Conservation (phyloP, 1,140 invertebrate species). For the Oreohelix idahoensis region DNA sequence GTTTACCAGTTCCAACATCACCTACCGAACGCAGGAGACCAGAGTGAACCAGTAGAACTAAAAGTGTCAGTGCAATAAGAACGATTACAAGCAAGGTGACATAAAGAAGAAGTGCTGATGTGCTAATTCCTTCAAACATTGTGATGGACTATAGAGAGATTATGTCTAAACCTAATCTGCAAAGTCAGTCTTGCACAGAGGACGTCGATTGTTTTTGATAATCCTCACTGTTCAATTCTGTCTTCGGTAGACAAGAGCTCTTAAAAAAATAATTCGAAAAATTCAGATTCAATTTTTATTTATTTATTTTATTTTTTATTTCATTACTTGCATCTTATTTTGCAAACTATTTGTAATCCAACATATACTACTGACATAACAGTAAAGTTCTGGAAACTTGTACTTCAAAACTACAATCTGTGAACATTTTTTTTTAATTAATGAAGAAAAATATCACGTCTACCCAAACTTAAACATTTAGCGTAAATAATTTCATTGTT, state of each 20-base stretch:
- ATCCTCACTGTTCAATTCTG: neutral
- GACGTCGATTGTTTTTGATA: neutral
- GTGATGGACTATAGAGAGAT: neutral
- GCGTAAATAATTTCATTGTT: too few species aligned
- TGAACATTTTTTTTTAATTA: too few species aligned
- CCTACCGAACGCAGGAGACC: slow-evolving; percentile 63
- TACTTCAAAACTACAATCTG: too few species aligned
- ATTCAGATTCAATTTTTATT: too few species aligned
- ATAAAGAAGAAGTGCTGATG: slow-evolving; percentile 54
- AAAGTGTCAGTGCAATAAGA: slow-evolving; percentile 52
- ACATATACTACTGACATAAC: too few species aligned
- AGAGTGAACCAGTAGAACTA: slow-evolving; percentile 64
- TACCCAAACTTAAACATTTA: too few species aligned
- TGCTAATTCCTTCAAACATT: slow-evolving; percentile 51
- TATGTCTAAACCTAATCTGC: slow-evolving; percentile 34
- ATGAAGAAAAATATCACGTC: too few species aligned
- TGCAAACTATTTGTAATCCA: too few species aligned
- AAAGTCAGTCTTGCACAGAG: neutral
- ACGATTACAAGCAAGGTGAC: slow-evolving; percentile 48
- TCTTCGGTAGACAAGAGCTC: slow-evolving; percentile 30
- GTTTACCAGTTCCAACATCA: slow-evolving; percentile 67
- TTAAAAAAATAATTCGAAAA: too few species aligned
- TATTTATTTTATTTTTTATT: too few species aligned
- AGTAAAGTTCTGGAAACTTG: too few species aligned
- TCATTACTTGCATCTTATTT: too few species aligned